Evolutionary conservation across 2,113 vertebrate genomes (phyloP), one percentile per base, ranked within the genome.

Genomic region (Nannobrachium achirus): DNA sequence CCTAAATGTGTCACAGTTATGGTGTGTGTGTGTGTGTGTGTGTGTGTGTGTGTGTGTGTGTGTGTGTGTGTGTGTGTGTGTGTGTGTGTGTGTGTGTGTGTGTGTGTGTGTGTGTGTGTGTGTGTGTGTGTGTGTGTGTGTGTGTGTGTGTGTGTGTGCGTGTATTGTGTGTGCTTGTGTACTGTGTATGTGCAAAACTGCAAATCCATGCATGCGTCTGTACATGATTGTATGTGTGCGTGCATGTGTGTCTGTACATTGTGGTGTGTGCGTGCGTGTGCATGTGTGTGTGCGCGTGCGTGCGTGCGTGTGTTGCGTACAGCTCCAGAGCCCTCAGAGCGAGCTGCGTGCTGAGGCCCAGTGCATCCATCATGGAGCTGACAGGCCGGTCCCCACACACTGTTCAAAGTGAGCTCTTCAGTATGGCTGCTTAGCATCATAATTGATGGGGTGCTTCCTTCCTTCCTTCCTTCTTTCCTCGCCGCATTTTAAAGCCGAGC

Each of bases 331-430:
- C 83, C 85, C 82, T 77, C 72, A 61, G 84, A 80, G 81, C 77
- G 84, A 80, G 81, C 77, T 80, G 83, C 88, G 73, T 86, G 75
- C 78, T 81, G 74, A 69, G 87, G 84, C 79, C 82, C 80, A 68
- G 85, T 82, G 79, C 86, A 91, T 92, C 88, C 15, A 90, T 93
- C 89, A 92, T 75, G 7, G 8, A 33, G 41, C 76, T 82, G 89
- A 86, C 90, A 91, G 85, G 45, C 44, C 73, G 8, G 56, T 81
- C 87, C 80, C 80, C 87, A 79, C 92, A 89, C 77, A 81, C 86
- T 83, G 88, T 90, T 89, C 84, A 83, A 48, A 88, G 75, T 92
- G 88, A 91, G 86, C 76, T 89, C 75, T 89, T 88, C 88, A 91
- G 89, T 89, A 92, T 87, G 89, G 75, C 87, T 91, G 89, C 86